Evolutionary conservation across 2,797 vertebrate genomes (phyloP).

Genomic region (Parauchenoglanis punctatus): DNA sequence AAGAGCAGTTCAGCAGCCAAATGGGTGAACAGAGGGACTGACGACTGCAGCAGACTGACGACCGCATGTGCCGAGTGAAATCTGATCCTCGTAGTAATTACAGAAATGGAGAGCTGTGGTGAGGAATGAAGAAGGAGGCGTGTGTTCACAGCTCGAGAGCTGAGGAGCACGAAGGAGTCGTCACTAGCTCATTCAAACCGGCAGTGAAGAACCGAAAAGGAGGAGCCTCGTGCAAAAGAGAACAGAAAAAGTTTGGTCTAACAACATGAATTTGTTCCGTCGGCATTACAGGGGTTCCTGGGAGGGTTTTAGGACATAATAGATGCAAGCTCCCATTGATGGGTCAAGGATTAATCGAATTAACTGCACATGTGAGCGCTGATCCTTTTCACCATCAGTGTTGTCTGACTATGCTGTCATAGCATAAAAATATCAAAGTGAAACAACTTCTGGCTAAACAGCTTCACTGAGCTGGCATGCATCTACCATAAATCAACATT

Average conservation of each 20-base stretch:
- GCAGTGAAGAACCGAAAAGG: background rate
- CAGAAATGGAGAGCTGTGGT: background rate
- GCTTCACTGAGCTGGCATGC: background rate
- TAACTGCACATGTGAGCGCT: too few species aligned
- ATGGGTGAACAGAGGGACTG: slow-evolving; percentile 1
- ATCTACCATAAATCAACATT: background rate
- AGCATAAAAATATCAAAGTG: background rate
- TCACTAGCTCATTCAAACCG: background rate
- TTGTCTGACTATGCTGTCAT: background rate
- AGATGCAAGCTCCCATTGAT: too few species aligned
- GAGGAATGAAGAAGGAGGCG: slow-evolving; percentile 26
- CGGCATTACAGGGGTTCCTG: background rate
- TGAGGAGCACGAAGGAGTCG: background rate
- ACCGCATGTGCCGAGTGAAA: background rate
- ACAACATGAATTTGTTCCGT: background rate
- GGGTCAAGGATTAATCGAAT: too few species aligned
- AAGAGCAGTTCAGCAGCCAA: slow-evolving; percentile 3
- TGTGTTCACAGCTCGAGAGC: background rate
- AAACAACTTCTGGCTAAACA: background rate
- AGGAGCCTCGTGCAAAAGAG: background rate
- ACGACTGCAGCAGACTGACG: slow-evolving; percentile 15
- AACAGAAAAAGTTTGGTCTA: background rate
- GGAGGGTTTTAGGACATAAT: too few species aligned
- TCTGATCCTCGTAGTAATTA: slow-evolving; percentile 23
- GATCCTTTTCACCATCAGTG: too few species aligned